Base-by-base conservation (phyloP, 1,140 invertebrate species). In the Drosophila punjabiensis region DNA sequence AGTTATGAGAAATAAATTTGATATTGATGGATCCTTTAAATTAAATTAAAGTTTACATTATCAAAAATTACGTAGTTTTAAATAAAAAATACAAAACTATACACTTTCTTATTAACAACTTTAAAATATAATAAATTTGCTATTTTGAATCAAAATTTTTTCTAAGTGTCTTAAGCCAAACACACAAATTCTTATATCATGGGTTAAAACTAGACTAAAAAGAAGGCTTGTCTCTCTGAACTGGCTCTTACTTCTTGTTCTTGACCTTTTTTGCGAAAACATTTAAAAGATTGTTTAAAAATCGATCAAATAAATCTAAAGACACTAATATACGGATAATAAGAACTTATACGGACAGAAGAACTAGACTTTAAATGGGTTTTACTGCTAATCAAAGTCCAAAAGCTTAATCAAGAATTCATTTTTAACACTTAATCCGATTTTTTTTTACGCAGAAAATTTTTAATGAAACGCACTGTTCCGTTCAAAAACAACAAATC, bases 221-320 rank as follows among this genome's bases (percentile, higher is more conserved):
- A 43, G 37, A 41, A 37, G 64, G 64, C 64, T n/a, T 52, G 63
- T 52, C 67, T 41, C 11, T 13, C 28, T 14, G 3, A 52, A 33
- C 16, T 14, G n/a, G 16, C n/a, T 37, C 30, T 11, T 3, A 48
- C 66, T 52, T 39, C 33, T 39, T 69, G 35, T 39, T 56, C 53
- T 56, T 56, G 53, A 37, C 53, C 53, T 37, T 24, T 24, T 20
- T 10, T 14, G 18, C 53, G 0, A 56, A 56, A 37, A 20, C 20
- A 1, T 20, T 7, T 9, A 37, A 37, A 0, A 0, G 1, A 37
- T 24, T 4, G 13, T 24, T 16, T 24, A 24, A 37, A n/a, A 37
- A 37, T 37, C 4, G 2, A 35, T 2, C 3, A 20, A 2, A 24
- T 3, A 37, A 37, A 35, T 35, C 16, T 13, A 9, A 8, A n/a